These are phyloP conservation scores for Geotrupes spiniger DNA, from an alignment of 2,888 invertebrate species.

Conservation along the genomic window DNA sequence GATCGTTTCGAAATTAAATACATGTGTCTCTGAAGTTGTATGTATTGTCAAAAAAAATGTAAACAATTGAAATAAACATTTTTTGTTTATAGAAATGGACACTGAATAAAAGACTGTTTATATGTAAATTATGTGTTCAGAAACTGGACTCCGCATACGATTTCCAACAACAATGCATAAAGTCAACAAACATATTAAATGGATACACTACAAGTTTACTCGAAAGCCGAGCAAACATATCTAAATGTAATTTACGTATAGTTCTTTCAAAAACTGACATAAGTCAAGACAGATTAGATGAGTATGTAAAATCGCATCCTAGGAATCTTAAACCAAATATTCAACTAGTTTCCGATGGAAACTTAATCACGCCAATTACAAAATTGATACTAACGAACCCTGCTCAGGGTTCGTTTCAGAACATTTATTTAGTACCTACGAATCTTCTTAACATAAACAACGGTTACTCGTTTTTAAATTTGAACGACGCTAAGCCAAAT, in stretches of 20 bases:
- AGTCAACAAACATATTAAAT: constrained; percentile 41
- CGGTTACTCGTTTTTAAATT: too few relatives aligned
- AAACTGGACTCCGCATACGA: constrained; percentile 43
- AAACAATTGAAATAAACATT: neutral
- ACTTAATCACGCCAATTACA: neutral
- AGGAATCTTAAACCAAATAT: neutral
- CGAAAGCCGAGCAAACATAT: constrained; percentile 22
- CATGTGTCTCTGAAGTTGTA: constrained; percentile 48
- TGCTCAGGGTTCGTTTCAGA: constrained; percentile 29
- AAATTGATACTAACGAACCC: neutral
- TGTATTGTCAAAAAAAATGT: constrained; percentile 27
- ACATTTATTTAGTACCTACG: constrained; percentile 37
- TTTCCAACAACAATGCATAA: constrained; percentile 46
- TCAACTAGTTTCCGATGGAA: neutral
- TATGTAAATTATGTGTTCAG: constrained; percentile 45
- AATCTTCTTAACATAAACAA: constrained; percentile 5
- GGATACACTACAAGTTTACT: constrained; percentile 40
- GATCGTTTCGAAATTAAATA: constrained; percentile 43
- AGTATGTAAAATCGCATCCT: neutral
- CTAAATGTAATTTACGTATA: too few relatives aligned
- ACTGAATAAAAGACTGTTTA: constrained; percentile 37
- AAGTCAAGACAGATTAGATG: neutral
- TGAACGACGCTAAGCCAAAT: too few relatives aligned
- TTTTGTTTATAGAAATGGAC: constrained; percentile 43
- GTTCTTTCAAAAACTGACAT: neutral